Conservation (phyloP, 2,797 vertebrate genomes). For the Sebastolobus alascanus region DNA sequence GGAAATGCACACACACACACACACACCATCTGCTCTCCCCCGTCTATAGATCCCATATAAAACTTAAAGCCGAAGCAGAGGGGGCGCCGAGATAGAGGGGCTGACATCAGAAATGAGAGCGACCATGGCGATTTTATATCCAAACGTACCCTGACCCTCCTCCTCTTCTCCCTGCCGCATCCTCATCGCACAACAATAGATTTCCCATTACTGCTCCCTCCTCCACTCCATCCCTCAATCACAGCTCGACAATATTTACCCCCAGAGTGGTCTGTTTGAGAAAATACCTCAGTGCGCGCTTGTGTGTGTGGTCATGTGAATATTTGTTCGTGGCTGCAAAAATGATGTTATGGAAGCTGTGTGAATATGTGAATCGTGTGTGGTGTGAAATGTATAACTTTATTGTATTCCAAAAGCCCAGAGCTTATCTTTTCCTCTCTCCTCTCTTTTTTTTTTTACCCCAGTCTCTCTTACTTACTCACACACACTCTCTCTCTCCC, state of each 20-base stretch:
- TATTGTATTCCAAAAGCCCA: slow-evolving; percentile 48
- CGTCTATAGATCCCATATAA: slow-evolving; percentile 34
- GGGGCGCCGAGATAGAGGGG: slow-evolving; percentile 26
- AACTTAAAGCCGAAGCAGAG: slow-evolving; percentile 52
- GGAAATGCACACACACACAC: background rate
- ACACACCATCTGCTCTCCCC: slow-evolving; percentile 23
- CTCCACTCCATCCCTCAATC: slow-evolving; percentile 52
- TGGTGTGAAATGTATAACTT: slow-evolving; percentile 19
- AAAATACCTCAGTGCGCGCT: background rate
- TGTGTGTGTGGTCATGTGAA: slow-evolving; percentile 1
- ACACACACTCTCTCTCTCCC: slow-evolving; percentile 40
- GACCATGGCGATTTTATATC: slow-evolving; percentile 66
- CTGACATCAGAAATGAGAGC: slow-evolving; percentile 68
- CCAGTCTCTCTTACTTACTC: background rate
- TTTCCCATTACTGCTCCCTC: slow-evolving; percentile 73
- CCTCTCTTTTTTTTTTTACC: slow-evolving; percentile 22
- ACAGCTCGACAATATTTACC: slow-evolving; percentile 63
- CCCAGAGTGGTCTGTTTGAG: slow-evolving; percentile 55
- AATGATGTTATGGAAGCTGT: slow-evolving; percentile 8
- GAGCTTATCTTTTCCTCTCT: slow-evolving; percentile 60
- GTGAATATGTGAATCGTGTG: slow-evolving; percentile 1
- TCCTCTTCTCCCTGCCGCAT: slow-evolving; percentile 44
- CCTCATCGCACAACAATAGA: slow-evolving; percentile 71
- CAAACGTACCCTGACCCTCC: slow-evolving; percentile 46
- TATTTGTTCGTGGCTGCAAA: slow-evolving; percentile 28